Evolutionary conservation across 2,113 vertebrate species (phyloP), one percentile per base, ranked within the genome.

Genomic region (Pterocles gutturalis): DNA sequence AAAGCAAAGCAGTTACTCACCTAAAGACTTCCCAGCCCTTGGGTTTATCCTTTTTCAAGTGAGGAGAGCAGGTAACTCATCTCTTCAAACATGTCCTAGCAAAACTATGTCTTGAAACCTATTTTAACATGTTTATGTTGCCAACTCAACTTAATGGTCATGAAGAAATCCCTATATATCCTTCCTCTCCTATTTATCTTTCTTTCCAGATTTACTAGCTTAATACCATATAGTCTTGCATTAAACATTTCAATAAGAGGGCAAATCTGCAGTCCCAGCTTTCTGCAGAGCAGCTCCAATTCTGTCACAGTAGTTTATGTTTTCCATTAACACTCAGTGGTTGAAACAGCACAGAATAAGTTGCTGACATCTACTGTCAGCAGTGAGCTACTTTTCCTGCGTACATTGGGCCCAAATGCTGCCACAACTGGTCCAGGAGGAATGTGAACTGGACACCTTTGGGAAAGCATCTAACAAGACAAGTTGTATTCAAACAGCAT

Each of bases 401-500:
- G 13, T 11, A 55, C 0, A 1, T 46, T 17, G 48, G 28, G 25
- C 13, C 18, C 33, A 85, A 55, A 64, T 0, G 1, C 43, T 84
- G 62, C 43, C 43, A 62, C 17, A 38, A 31, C 51, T 41, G 36
- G 17, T 20, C 22, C 34, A 64, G 70, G 16, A 87, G 22, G 33
- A 64, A 75, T 13, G 4, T 10, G 15, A 55, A 15, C 20, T 29
- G 25, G 19, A 46, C 25, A 75, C 16, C 13, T 76, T 70, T 26
- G 17, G 31, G 25, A 70, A 78, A 82, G 14, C 18, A 60, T 15
- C 34, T 34, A 65, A 58, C 3, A 46, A 10, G 26, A 13, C 13
- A 92, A 81, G 17, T 3, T n/a, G 19, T 26, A 38, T 20, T 48
- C 26, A 64, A 67, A 72, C 8, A 1, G 43, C 16, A 4, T 5